Evolutionary conservation across 2,888 invertebrate genomes (phyloP).

Genomic region (Microplitis deprimator): DNA sequence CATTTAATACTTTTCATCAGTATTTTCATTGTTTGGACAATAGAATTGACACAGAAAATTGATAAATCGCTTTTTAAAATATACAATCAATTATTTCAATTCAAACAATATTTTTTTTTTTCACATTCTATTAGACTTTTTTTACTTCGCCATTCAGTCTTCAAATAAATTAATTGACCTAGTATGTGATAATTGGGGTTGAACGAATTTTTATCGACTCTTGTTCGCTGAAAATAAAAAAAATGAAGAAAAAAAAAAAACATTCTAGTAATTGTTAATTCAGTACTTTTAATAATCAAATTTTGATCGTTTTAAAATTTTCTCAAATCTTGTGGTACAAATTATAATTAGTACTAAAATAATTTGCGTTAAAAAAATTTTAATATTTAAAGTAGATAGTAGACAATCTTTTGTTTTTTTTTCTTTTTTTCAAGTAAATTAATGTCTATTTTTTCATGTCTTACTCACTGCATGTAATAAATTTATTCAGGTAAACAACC

Average conservation of each 20-base stretch:
- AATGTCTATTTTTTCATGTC: conserved; percentile 18
- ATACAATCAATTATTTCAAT: not conserved
- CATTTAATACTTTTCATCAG: not conserved
- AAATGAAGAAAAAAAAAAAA: not conserved
- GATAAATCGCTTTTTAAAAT: not conserved
- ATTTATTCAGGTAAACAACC: conserved; percentile 21
- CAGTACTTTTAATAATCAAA: not conserved
- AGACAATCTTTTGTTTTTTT: not conserved
- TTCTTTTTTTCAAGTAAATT: not conserved
- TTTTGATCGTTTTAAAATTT: not conserved
- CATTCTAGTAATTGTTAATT: not conserved
- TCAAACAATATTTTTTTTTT: not conserved
- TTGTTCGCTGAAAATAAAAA: not conserved
- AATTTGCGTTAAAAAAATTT: not conserved
- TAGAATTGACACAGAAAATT: not conserved
- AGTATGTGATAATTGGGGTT: not conserved
- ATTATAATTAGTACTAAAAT: too few relatives aligned
- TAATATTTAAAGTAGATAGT: not conserved
- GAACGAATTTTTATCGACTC: not conserved
- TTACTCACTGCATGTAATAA: not conserved
- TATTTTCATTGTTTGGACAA: not conserved
- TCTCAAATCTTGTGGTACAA: too few relatives aligned
- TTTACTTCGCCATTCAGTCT: not conserved
- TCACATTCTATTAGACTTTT: not conserved
- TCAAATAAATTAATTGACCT: not conserved